Evolutionary conservation across 64 coral and sea anemone genomes (phyloP).

Genomic region (Actinia tenebrosa): DNA sequence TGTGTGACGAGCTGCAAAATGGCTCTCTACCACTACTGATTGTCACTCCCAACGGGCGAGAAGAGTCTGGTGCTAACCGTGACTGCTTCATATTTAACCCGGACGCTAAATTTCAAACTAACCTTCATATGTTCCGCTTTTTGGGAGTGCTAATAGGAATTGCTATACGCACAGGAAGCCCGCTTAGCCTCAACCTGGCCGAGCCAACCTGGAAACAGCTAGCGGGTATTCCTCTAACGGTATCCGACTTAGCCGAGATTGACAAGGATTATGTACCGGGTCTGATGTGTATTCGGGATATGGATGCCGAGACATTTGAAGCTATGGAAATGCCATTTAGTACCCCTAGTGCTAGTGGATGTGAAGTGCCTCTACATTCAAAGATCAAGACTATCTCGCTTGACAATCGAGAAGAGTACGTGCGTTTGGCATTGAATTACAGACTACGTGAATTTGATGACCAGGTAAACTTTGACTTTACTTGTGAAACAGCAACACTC

Average conservation of each 20-base stretch:
- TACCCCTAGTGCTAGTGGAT: conserved; percentile 96
- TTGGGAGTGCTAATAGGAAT: conserved; percentile 87
- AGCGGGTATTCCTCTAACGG: conserved; percentile 83
- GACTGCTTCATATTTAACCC: conserved; percentile 98
- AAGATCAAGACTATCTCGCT: conserved; percentile 75
- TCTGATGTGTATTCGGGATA: conserved; percentile 96
- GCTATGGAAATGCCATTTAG: conserved; percentile 99
- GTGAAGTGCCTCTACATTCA: conserved; percentile 75
- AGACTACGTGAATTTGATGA: conserved; percentile 89
- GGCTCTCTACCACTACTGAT: conserved; percentile 90
- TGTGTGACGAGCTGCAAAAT: conserved; percentile 98
- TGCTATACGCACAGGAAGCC: conserved; percentile 93
- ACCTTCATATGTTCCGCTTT: conserved; percentile 90
- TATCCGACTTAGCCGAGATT: conserved; percentile 92
- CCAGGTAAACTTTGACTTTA: conserved; percentile 43
- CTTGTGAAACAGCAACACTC: neutral
- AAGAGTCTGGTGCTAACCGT: conserved; percentile 94
- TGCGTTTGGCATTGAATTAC: conserved; percentile 77
- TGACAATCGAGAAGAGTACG: conserved; percentile 92
- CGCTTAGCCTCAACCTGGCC: conserved; percentile 87
- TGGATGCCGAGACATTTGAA: conserved; percentile 84
- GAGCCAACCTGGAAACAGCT: conserved; percentile 96
- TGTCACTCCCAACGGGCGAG: conserved; percentile 94
- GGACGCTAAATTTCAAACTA: conserved; percentile 51
- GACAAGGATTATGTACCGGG: conserved; percentile 99